Percentiles rank a stretch among this genome's conserved stretches.
Evolutionary conservation across 2,797 vertebrate species (phyloP).

Genomic region (Allobates femoralis): DNA sequence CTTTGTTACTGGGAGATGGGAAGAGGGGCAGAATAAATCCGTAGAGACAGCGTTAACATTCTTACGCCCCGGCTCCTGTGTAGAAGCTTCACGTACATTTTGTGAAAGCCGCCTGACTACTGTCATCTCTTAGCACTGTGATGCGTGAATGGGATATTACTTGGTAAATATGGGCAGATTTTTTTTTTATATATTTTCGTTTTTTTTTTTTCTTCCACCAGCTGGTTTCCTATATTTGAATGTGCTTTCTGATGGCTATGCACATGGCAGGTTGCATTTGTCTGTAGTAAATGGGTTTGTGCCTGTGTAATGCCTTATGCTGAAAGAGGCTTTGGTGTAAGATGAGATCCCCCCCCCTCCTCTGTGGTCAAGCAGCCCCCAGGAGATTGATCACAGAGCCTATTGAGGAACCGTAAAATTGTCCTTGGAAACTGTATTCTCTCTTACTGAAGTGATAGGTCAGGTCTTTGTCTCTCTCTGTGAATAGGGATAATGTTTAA

Average conservation of each 20-base stretch:
- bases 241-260: neutral
- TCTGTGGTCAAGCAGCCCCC: neutral
- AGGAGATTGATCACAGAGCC: constrained; percentile 14
- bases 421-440: constrained; percentile 10
- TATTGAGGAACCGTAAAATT: constrained; percentile 28
- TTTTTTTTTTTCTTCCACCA: neutral
- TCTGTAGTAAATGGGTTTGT: neutral
- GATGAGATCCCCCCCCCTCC: neutral
- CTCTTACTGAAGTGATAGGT: neutral
- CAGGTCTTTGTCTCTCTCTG: neutral
- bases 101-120: constrained; percentile 57
- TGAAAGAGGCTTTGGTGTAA: constrained; percentile 12
- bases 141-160: neutral
- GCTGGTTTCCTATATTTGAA: neutral
- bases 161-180: neutral
- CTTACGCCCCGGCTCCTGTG: constrained; percentile 67
- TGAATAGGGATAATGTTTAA: neutral
- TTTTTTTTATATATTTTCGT: neutral
- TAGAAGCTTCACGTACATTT: constrained; percentile 50
- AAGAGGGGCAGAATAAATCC: constrained; percentile 71
- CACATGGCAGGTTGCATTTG: neutral
- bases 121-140: constrained; percentile 34
- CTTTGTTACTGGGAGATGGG: constrained; percentile 79
- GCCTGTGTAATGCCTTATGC: neutral
- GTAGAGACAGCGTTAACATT: constrained; percentile 67